Conservation (phyloP, 2,113 vertebrate genomes). For the Acrocephalus arundinaceus region DNA sequence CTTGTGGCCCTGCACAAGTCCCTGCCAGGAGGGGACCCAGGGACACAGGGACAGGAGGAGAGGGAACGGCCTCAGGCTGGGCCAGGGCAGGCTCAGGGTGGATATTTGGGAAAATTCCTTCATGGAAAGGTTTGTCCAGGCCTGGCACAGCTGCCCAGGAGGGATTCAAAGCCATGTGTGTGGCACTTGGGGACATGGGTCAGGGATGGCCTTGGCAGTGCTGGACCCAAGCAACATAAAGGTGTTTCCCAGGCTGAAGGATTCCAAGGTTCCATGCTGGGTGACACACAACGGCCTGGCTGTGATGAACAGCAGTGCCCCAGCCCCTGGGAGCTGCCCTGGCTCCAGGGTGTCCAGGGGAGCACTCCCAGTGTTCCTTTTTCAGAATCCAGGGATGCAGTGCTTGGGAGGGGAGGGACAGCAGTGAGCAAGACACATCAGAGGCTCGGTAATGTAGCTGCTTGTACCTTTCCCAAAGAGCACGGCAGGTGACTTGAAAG, state of each 20-base stretch:
- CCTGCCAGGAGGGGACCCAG: background rate
- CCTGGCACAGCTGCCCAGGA: background rate
- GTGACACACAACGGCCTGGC: rapidly evolving
- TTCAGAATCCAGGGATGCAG: too few species aligned
- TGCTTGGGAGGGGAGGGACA: background rate
- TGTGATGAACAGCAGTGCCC: background rate
- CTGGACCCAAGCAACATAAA: rapidly evolving
- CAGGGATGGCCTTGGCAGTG: background rate
- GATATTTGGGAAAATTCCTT: rapidly evolving
- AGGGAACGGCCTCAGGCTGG: background rate
- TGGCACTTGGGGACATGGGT: rapidly evolving
- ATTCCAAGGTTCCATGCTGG: rapidly evolving
- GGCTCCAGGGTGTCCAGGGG: rapidly evolving
- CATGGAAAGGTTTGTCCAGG: background rate
- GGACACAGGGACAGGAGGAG: background rate
- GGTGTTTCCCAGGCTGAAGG: rapidly evolving
- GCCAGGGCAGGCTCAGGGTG: rapidly evolving
- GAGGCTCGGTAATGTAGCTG: background rate
- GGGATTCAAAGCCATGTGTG: rapidly evolving
- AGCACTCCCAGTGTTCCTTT: rapidly evolving
- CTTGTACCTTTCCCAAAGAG: background rate
- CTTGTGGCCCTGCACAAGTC: background rate
- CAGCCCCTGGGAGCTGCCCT: background rate
- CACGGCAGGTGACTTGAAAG: background rate
- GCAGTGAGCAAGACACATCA: background rate